Evolutionary conservation across 2,113 vertebrate species (phyloP), one percentile per base, ranked within the genome.

Genomic region (Chloebia gouldiae): DNA sequence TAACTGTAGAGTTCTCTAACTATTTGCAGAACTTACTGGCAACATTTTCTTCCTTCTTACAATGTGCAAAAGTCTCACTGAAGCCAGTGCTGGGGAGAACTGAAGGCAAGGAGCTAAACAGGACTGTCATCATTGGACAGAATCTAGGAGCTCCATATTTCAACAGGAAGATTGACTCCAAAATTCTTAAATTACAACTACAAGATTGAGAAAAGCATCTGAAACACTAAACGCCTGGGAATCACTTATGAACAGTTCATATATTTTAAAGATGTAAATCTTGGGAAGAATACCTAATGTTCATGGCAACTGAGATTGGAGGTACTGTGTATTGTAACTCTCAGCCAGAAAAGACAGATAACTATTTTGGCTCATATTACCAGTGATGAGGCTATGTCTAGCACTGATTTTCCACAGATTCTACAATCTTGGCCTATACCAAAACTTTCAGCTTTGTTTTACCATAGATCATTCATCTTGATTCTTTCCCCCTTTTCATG

Each of bases 311-410:
- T 45, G 76, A 86, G 88, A 88, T 65, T 88, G 97, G 97, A 97
- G 97, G 96, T 97, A 95, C 92, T 97, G 96, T 88, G 88, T 83
- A 95, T 86, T 95, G 96, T 98, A 96, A 98, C 96, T 96, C 97
- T 96, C 97, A 90, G 98, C 98, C 98, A 97, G 95, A 97, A 94
- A 96, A 98, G 98, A 97, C 96, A 95, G 98, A 98, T 98, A 98
- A 98, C 98, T 98, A 97, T 98, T 98, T 98, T 98, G 98, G 98
- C 98, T 98, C 96, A 93, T 96, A 82, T 98, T 98, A 96, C 97
- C 91, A 82, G 95, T 95, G 98, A 98, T 98, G 98, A 98, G 98
- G 96, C 98, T 96, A 98, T 97, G 98, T 98, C 98, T 98, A 98
- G 97, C 68, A 77, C 95, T 97, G 97, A 98, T 98, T 98, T 98